Evolutionary conservation across 2,888 invertebrate species (phyloP).

Genomic region (Calephelis perditalis): DNA sequence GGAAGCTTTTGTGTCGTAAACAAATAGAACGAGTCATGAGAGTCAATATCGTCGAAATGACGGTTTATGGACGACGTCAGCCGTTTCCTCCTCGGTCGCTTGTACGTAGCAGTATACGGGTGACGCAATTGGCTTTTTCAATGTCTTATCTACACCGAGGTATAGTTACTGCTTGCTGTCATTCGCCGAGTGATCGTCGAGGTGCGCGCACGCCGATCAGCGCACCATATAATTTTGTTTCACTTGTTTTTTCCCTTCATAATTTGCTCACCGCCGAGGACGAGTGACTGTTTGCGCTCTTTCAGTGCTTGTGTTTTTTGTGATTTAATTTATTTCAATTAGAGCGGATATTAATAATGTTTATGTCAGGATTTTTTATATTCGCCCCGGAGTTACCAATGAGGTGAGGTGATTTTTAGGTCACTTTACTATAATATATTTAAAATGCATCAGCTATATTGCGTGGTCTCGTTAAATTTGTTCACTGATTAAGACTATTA

Average conservation of each 20-base stretch:
- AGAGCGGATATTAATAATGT: constrained; percentile 52
- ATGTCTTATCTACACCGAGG: constrained; percentile 75
- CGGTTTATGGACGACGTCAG: constrained; percentile 64
- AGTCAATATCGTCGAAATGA: constrained; percentile 61
- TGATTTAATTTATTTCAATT: constrained; percentile 49
- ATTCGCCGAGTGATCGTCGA: constrained; percentile 65
- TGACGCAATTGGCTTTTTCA: constrained; percentile 78
- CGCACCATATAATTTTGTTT: constrained; percentile 58
- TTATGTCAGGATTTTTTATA: constrained; percentile 71
- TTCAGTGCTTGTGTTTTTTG: constrained; percentile 63
- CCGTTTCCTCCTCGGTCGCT: constrained; percentile 58
- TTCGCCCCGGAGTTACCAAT: constrained; percentile 64
- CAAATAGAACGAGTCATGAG: constrained; percentile 55
- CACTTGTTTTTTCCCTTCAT: constrained; percentile 56
- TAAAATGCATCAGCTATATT: constrained; percentile 41
- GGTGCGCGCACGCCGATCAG: constrained; percentile 64
- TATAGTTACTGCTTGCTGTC: constrained; percentile 52
- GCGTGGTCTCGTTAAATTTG: constrained; percentile 37
- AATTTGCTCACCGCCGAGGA: constrained; percentile 64
- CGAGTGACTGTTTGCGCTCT: constrained; percentile 68
- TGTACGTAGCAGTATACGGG: constrained; percentile 70
- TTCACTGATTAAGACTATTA: constrained; percentile 45
- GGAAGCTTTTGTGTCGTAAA: constrained; percentile 47
- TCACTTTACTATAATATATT: constrained; percentile 29
- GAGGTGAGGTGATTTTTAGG: constrained; percentile 55